Conservation (phyloP, 2,113 vertebrate species). For the Oreochromis niloticus region DNA sequence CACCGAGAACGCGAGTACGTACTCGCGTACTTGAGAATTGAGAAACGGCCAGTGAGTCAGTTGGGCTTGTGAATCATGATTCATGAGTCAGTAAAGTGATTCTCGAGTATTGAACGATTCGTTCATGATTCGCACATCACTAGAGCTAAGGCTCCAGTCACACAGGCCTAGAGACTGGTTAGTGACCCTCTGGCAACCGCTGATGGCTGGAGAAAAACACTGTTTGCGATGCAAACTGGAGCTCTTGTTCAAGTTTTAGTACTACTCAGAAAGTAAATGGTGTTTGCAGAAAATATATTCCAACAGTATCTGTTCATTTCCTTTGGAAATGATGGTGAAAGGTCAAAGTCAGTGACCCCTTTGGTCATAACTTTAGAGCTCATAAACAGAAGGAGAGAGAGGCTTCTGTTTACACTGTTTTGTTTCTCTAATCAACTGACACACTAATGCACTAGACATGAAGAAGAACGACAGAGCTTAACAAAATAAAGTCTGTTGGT, state of each 20-base stretch:
- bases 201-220: background rate
- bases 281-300: background rate
- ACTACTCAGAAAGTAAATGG: background rate
- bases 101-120: too few relatives aligned
- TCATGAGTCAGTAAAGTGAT: too few relatives aligned
- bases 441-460: background rate
- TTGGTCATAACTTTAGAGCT: background rate
- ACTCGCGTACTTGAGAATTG: too few relatives aligned
- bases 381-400: background rate
- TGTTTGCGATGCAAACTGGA: background rate
- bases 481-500: background rate
- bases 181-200: background rate
- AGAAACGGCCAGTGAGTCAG: too few relatives aligned
- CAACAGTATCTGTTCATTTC: background rate
- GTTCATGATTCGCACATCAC: too few relatives aligned
- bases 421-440: background rate
- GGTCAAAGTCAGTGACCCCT: background rate
- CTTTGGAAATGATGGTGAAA: rapidly evolving
- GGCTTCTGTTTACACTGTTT: rapidly evolving
- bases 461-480: background rate
- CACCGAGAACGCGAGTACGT: too few relatives aligned
- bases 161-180: background rate
- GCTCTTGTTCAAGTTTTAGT: background rate
- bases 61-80: too few relatives aligned
- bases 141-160: background rate